These are phyloP conservation scores for Heteropelma amictum DNA, from an alignment of 2,888 invertebrate species.

Conservation along the genomic window DNA sequence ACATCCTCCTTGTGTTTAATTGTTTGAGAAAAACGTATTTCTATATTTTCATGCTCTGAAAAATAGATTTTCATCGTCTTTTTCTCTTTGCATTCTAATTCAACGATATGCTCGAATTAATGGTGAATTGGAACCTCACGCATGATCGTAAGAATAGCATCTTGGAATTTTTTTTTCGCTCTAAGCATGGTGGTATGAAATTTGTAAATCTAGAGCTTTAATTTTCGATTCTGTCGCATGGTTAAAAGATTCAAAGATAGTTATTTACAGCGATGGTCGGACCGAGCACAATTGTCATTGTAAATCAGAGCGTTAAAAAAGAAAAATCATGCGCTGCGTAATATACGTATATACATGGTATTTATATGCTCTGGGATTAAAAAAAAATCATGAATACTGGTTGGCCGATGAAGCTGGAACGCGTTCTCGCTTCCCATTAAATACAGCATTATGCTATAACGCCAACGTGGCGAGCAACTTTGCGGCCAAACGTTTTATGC, in stretches of 20 bases:
- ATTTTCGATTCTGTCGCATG: not conserved
- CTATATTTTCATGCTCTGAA: too few species aligned
- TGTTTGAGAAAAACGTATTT: too few species aligned
- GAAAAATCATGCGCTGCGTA: constrained; percentile 73
- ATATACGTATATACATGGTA: constrained; percentile 70
- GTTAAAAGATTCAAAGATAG: constrained; percentile 65
- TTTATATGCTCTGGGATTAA: constrained; percentile 64
- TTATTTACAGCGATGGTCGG: constrained; percentile 63
- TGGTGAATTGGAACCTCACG: too few species aligned
- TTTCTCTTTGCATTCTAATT: too few species aligned
- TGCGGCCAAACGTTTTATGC: constrained; percentile 63
- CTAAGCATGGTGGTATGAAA: not conserved
- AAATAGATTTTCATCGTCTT: too few species aligned
- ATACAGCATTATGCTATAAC: constrained; percentile 74
- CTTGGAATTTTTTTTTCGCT: too few species aligned
- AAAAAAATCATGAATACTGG: constrained; percentile 5
- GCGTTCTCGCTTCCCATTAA: constrained; percentile 69
- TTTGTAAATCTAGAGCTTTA: not conserved
- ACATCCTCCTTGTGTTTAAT: too few species aligned
- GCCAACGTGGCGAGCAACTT: constrained; percentile 59
- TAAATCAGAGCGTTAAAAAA: constrained; percentile 76
- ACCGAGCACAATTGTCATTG: constrained; percentile 73
- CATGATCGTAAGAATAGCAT: too few species aligned
- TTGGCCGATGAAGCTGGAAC: constrained; percentile 22
- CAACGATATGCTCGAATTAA: too few species aligned